Evolutionary conservation across 2,888 invertebrate species (phyloP), one percentile per base, ranked within the genome.

Genomic region (Diarsia dahlii): DNA sequence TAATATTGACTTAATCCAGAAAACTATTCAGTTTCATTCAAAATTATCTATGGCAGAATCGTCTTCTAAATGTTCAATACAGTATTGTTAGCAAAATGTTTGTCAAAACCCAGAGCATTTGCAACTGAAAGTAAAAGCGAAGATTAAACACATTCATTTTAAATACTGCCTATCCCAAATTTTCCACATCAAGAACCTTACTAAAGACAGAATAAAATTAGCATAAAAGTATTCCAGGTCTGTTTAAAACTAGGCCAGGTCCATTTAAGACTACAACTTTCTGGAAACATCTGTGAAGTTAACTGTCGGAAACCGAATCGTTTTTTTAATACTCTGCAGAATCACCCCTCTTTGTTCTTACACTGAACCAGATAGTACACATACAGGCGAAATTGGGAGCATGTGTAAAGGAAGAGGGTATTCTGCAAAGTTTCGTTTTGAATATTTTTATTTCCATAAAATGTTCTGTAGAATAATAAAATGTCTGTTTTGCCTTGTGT

Each of bases 221-320:
- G 39, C 71, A 76, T 84, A 62, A 76, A 75, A 76, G 54, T 67
- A 68, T 69, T 62, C 70, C 67, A 84, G 72, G 70, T 81, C 84
- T 67, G 65, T 62, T 80, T 78, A 20, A 74, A 82, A 84, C 76
- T 69, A 77, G 85, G 82, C 77, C 65, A 60, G 71, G 23, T 71
- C 82, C 72, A 77, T 84, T 84, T 69, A 63, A 84, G 76, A 71
- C 56, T 81, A 68, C 64, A 81, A 84, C 62, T 84, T 81, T 84
- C 84, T 84, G n/a, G 52, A 73, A 84, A 84, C 82, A 83, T 83
- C 82, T 85, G 82, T 71, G 68, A 77, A 73, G 73, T 74, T 81
- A 83, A 84, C 76, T 68, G 77, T 23, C 85, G 76, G 67, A 74
- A 77, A 74, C 82, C 68, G 65, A 82, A 84, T 84, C 74, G 82